A percentile compares a stretch with the other conserved stretches of the same genome.
Conservation (phyloP, 2,888 invertebrate species). For the Icerya purchasi region DNA sequence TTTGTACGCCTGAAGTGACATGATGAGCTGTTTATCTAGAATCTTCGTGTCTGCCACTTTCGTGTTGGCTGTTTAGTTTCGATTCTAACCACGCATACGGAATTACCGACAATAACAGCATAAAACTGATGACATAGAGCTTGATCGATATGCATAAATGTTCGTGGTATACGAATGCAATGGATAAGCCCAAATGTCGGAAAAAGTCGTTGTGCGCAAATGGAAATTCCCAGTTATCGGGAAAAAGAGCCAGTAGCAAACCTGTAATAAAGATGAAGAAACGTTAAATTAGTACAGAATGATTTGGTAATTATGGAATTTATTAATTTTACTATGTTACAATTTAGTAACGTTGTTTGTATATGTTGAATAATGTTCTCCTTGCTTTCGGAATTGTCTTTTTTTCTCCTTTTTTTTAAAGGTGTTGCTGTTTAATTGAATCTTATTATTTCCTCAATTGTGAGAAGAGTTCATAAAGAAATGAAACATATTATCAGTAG, state of each 20-base stretch:
- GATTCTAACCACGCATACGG: constrained; percentile 34
- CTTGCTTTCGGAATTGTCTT: too few species aligned
- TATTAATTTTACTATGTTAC: too few species aligned
- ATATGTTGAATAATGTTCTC: too few species aligned
- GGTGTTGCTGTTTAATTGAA: too few species aligned
- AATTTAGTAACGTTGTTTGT: too few species aligned
- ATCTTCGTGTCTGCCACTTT: constrained; percentile 12
- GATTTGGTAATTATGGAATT: too few species aligned
- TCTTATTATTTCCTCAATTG: too few species aligned
- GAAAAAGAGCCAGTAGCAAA: constrained; percentile 22
- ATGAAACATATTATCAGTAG: too few species aligned
- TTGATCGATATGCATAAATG: constrained; percentile 32
- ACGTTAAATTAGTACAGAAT: too few species aligned
- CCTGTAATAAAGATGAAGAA: constrained; percentile 15
- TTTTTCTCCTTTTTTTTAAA: too few species aligned
- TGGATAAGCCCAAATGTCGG: constrained; percentile 34
- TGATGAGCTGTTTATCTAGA: neutral
- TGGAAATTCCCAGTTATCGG: constrained; percentile 27
- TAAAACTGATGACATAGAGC: constrained; percentile 28
- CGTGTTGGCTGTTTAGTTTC: constrained; percentile 26
- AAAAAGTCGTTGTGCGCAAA: constrained; percentile 28
- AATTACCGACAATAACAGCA: constrained; percentile 30
- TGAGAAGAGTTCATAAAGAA: too few species aligned
- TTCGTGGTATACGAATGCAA: constrained; percentile 36
- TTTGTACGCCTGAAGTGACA: too few species aligned